These are phyloP conservation scores for Catharus ustulatus DNA, from an alignment of 2,797 vertebrate genomes.

Conservation along the genomic window DNA sequence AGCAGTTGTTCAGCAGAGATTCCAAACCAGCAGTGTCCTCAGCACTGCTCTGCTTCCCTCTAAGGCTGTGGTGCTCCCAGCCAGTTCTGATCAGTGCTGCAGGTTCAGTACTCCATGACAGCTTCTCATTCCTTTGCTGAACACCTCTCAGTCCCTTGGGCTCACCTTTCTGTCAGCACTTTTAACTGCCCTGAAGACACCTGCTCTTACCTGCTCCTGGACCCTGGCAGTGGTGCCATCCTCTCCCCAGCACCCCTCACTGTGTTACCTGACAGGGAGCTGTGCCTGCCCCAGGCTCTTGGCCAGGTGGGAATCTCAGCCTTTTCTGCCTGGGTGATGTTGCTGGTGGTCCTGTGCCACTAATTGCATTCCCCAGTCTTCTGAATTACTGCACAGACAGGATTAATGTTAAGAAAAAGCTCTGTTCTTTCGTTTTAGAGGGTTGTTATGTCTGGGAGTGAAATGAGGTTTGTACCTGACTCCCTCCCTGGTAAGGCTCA, in stretches of 20 bases:
- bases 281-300: background rate
- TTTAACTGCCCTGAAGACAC: background rate
- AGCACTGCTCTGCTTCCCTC: background rate
- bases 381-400: background rate
- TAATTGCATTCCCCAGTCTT: background rate
- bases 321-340: background rate
- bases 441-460: background rate
- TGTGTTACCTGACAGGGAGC: background rate
- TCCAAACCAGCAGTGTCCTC: background rate
- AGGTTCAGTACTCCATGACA: background rate
- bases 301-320: background rate
- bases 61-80: background rate
- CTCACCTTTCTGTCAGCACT: background rate
- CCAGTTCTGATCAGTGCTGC: accelerated
- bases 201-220: background rate
- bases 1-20: background rate
- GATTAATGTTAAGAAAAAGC: background rate
- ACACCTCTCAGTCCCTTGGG: background rate
- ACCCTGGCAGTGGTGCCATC: accelerated
- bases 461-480: background rate
- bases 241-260: accelerated
- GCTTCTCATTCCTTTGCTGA: background rate
- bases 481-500: background rate
- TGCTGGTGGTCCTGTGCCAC: background rate
- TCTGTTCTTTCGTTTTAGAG: background rate